Base-by-base conservation (phyloP, 2,888 invertebrate genomes). In the Cartodere bifasciata region DNA sequence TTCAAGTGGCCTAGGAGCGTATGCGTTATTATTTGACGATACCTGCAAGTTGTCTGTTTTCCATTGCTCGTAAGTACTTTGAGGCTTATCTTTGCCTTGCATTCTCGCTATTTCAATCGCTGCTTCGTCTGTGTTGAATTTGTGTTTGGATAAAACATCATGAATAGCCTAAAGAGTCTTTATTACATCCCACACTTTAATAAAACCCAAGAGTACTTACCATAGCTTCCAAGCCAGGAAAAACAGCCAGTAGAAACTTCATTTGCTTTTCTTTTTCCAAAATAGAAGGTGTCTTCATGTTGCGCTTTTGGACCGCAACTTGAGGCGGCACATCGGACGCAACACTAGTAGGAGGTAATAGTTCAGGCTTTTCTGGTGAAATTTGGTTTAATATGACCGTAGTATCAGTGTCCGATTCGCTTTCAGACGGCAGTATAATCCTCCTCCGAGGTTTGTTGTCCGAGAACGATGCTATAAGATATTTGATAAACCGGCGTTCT, bases 181-280 rank as follows among this genome's bases (percentile, higher is more conserved):
- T n/a, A n/a, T n/a, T 17, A 13, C n/a, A 31, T 10, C n/a, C n/a
- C 13, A 12, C n/a, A 10, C 12, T 14, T 11, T 28, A 27, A n/a
- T 16, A 27, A 14, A 27, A 10, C 11, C 16, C 6, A 7, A 23
- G 11, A 16, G 22, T 16, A 53, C 60, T 57, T 56, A 75, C 76
- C 57, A 68, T 58, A 16, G 68, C 64, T 38, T 71, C 66, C 42
- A 71, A 58, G 32, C 68, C 64, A 4, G 76, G 75, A 47, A 72
- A 75, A 58, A 70, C 69, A 49, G 70, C 66, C 38, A 67, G 56
- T 58, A 77, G 67, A 53, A 73, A 74, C 49, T 67, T 64, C 49
- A 75, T 68, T 37, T 71, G 62, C 30, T 67, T 62, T 45, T 72
- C 72, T 40, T 67, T 68, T n/a, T 70, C 61, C 23, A 60, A 28